Percentiles rank a stretch among this genome's conserved stretches.
Evolutionary conservation across 2,888 invertebrate genomes (phyloP).

Genomic region (Torymus tubicola): DNA sequence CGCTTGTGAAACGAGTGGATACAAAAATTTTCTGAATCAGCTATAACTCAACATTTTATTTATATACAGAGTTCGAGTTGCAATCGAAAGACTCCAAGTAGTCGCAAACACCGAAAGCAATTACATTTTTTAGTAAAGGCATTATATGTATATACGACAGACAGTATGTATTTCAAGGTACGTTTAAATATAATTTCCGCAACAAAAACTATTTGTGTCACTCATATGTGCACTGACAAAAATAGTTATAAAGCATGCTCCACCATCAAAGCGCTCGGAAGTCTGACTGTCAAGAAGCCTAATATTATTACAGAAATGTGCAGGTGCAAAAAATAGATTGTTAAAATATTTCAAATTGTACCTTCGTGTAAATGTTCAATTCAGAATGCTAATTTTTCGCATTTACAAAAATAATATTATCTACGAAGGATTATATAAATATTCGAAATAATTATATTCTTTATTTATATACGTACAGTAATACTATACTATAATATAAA

Average conservation of each 20-base stretch:
- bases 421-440: too few relatives aligned
- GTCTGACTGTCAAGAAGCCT: background rate
- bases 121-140: constrained; percentile 33
- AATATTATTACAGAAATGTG: constrained; percentile 1
- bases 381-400: too few relatives aligned
- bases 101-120: background rate
- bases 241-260: constrained; percentile 34
- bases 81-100: too few relatives aligned
- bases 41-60: constrained; percentile 4
- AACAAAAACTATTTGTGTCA: constrained; percentile 57
- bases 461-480: too few relatives aligned
- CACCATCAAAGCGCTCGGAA: constrained; percentile 12
- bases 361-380: too few relatives aligned
- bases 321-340: too few relatives aligned
- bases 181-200: constrained; percentile 54
- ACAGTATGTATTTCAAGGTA: constrained; percentile 43
- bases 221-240: constrained; percentile 46
- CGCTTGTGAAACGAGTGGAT: background rate
- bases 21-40: background rate
- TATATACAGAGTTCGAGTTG: background rate
- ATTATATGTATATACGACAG: constrained; percentile 10
- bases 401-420: too few relatives aligned
- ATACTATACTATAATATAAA: too few relatives aligned
- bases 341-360: too few relatives aligned
- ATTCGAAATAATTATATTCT: too few relatives aligned